Evolutionary conservation across 1,140 invertebrate species (phyloP).

Genomic region (Drosophila jambulina): DNA sequence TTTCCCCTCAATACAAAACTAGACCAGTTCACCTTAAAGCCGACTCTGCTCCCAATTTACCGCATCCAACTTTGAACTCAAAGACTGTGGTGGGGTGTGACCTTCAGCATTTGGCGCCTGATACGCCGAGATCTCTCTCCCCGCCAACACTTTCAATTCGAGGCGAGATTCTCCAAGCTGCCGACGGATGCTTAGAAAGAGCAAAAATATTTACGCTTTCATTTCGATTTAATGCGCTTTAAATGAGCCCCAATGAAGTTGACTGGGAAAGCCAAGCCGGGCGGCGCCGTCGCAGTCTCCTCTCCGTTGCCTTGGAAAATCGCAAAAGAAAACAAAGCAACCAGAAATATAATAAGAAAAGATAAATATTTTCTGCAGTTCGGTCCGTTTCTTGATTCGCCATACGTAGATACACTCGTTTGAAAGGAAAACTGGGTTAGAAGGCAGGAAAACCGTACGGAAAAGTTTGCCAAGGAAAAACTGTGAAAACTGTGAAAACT

Average conservation of each 20-base stretch:
- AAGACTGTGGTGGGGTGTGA: constrained; percentile 22
- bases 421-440: constrained; percentile 67
- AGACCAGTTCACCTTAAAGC: constrained; percentile 18
- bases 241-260: constrained; percentile 53
- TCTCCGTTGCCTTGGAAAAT: constrained; percentile 47
- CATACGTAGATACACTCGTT: background rate
- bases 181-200: constrained; percentile 40
- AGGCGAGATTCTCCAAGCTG: constrained; percentile 43
- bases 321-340: constrained; percentile 53
- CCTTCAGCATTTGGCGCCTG: constrained; percentile 53
- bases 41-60: constrained; percentile 25
- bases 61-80: constrained; percentile 31
- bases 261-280: constrained; percentile 44
- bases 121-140: constrained; percentile 17
- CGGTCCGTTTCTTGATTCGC: constrained; percentile 37
- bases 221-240: constrained; percentile 81
- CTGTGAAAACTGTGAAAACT: constrained; percentile 25
- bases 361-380: constrained; percentile 73
- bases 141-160: constrained; percentile 38
- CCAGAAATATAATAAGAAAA: constrained; percentile 61
- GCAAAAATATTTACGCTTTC: constrained; percentile 79
- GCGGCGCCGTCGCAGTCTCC: background rate
- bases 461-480: constrained; percentile 15
- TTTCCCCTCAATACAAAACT: background rate
- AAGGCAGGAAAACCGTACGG: constrained; percentile 39